These are phyloP conservation scores for Gobio occitaniae DNA, from an alignment of 2,797 vertebrate genomes.

Conservation along the genomic window DNA sequence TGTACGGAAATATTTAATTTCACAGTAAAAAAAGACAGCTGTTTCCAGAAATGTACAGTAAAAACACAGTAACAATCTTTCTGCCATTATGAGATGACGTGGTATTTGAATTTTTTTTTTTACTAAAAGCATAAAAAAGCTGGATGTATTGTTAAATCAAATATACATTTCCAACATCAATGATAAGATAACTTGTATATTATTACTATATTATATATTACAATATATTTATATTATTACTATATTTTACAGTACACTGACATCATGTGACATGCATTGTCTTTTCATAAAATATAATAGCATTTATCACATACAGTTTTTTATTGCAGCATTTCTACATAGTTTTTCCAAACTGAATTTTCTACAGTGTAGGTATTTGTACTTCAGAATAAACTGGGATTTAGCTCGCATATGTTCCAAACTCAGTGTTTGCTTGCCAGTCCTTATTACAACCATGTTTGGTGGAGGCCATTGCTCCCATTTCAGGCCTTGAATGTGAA, in stretches of 20 bases:
- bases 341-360: not conserved
- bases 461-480: not conserved
- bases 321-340: not conserved
- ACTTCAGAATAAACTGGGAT: not conserved
- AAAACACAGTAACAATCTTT: not conserved
- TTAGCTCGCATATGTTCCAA: not conserved
- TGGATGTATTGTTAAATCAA: not conserved
- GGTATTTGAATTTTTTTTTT: too few relatives aligned
- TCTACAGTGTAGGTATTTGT: not conserved
- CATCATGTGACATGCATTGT: not conserved
- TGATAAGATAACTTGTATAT: not conserved
- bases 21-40: not conserved
- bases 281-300: not conserved
- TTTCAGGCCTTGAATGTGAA: slow-evolving; percentile 25
- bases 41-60: not conserved
- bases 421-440: slow-evolving; percentile 21
- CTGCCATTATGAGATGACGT: not conserved
- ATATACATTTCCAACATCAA: not conserved
- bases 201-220: too few relatives aligned
- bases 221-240: not conserved
- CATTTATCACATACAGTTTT: not conserved
- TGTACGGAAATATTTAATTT: not conserved
- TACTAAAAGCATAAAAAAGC: too few relatives aligned
- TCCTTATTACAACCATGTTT: not conserved
- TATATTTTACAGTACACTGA: not conserved